Percentiles rank a stretch among this genome's conserved stretches.
Evolutionary conservation across 2,888 invertebrate genomes (phyloP).

Genomic region (Galerucella nymphaeae): DNA sequence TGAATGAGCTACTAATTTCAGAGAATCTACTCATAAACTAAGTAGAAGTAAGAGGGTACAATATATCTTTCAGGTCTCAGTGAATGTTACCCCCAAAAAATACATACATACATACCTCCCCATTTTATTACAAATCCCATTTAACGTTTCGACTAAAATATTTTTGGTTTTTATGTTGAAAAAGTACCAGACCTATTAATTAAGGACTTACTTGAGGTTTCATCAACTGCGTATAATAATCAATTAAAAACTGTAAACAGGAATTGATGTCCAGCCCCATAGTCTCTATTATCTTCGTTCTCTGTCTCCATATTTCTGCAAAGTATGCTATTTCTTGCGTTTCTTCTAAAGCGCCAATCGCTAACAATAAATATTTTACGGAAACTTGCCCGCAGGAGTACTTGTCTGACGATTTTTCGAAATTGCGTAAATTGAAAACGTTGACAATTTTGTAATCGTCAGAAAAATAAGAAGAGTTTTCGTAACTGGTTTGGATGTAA

Average conservation of each 20-base stretch:
- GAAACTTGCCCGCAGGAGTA: constrained; percentile 74
- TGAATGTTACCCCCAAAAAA: no score
- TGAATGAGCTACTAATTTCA: no score
- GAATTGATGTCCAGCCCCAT: constrained; percentile 89
- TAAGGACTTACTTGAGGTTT: constrained; percentile 66
- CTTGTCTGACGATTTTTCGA: constrained; percentile 68
- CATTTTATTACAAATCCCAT: no score
- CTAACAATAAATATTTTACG: constrained; percentile 71
- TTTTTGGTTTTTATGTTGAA: no score
- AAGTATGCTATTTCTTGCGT: constrained; percentile 62
- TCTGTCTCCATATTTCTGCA: constrained; percentile 53
- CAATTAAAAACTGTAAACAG: constrained; percentile 91
- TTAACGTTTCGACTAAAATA: no score
- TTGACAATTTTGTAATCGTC: constrained; percentile 52
- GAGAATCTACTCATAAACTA: no score
- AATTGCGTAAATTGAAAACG: constrained; percentile 72
- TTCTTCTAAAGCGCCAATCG: constrained; percentile 68
- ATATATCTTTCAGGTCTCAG: no score
- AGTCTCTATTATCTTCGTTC: constrained; percentile 65
- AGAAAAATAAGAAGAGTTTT: constrained; percentile 46
- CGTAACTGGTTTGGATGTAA: constrained; percentile 54
- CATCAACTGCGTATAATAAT: constrained; percentile 86
- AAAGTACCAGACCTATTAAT: background rate
- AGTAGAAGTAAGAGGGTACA: no score
- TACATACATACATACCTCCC: no score